A percentile compares a stretch with the other conserved stretches of the same genome.
These are phyloP conservation scores for Excalfactoria chinensis DNA, from an alignment of 2,113 vertebrate genomes.

Conservation along the genomic window DNA sequence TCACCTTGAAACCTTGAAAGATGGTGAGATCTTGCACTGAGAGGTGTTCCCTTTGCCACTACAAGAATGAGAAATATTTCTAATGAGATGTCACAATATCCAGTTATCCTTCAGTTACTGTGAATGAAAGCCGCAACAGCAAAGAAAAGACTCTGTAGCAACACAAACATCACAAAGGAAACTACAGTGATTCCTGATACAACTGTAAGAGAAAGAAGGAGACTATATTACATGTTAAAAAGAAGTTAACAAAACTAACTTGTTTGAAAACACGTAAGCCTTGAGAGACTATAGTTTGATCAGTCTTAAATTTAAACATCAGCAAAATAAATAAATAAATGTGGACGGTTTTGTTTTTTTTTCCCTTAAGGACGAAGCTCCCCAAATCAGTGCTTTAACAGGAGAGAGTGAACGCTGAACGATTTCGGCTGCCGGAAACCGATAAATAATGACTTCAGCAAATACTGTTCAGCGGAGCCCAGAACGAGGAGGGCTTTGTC, in stretches of 20 bases:
- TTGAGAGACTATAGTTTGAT: neutral
- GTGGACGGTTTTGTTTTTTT: neutral
- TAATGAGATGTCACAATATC: slow-evolving; percentile 33
- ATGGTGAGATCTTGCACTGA: neutral
- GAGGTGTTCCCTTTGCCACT: neutral
- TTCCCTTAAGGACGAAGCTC: neutral
- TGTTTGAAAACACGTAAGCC: neutral
- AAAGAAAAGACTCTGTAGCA: slow-evolving; percentile 41
- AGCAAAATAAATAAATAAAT: too few relatives aligned
- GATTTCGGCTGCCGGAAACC: neutral
- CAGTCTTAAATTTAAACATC: neutral
- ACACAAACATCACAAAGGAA: slow-evolving; percentile 4
- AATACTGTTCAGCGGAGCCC: accelerated
- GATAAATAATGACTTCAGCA: neutral
- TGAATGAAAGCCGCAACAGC: slow-evolving; percentile 53
- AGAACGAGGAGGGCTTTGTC: neutral
- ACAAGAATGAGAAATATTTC: slow-evolving; percentile 18
- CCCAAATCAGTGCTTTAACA: neutral
- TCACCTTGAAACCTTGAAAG: neutral
- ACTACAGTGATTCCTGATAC: neutral
- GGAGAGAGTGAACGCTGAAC: neutral
- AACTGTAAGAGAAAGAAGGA: neutral
- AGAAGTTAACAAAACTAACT: neutral
- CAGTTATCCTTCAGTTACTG: slow-evolving; percentile 35
- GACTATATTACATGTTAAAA: neutral